Conservation (phyloP, 2,888 invertebrate species). For the Dilophus febrilis region DNA sequence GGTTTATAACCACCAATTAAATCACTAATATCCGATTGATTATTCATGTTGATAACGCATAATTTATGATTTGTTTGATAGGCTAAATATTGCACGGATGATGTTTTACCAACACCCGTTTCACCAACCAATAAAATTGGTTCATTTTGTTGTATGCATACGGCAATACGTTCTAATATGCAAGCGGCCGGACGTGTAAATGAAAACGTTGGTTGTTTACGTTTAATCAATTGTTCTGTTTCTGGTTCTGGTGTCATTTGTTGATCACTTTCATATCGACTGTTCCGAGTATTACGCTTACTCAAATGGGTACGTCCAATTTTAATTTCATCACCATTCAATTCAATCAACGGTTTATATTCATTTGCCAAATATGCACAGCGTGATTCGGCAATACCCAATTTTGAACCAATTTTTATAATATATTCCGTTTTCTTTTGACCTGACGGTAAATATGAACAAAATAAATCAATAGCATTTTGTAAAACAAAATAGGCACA, state of each 20-base stretch:
- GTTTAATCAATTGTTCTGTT: slow-evolving; percentile 16
- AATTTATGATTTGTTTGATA: slow-evolving; percentile 67
- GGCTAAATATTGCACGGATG: slow-evolving; percentile 81
- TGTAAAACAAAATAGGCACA: slow-evolving; percentile 41
- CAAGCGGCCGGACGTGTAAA: slow-evolving; percentile 67
- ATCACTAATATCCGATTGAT: slow-evolving; percentile 94
- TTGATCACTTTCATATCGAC: not conserved
- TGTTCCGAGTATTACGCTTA: slow-evolving; percentile 16
- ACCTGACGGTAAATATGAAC: slow-evolving; percentile 53
- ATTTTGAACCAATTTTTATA: slow-evolving; percentile 54
- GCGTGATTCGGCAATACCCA: slow-evolving; percentile 67
- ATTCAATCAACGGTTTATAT: slow-evolving; percentile 58
- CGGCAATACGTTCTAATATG: slow-evolving; percentile 74
- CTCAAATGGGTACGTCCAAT: slow-evolving; percentile 51
- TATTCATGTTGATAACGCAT: slow-evolving; percentile 94
- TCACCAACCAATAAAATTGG: slow-evolving; percentile 92
- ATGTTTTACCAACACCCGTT: slow-evolving; percentile 97
- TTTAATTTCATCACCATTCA: slow-evolving; percentile 39
- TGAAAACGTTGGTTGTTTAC: slow-evolving; percentile 43
- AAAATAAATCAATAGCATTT: slow-evolving; percentile 85
- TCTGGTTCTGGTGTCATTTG: not conserved
- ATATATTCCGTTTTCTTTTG: slow-evolving; percentile 49
- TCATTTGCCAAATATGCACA: slow-evolving; percentile 63
- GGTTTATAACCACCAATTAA: slow-evolving; percentile 95
- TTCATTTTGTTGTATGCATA: slow-evolving; percentile 66